Percentiles rank a stretch among this genome's conserved stretches.
These are phyloP conservation scores for Thripadectes ignobilis DNA, from an alignment of 2,797 vertebrate genomes.

Conservation along the genomic window DNA sequence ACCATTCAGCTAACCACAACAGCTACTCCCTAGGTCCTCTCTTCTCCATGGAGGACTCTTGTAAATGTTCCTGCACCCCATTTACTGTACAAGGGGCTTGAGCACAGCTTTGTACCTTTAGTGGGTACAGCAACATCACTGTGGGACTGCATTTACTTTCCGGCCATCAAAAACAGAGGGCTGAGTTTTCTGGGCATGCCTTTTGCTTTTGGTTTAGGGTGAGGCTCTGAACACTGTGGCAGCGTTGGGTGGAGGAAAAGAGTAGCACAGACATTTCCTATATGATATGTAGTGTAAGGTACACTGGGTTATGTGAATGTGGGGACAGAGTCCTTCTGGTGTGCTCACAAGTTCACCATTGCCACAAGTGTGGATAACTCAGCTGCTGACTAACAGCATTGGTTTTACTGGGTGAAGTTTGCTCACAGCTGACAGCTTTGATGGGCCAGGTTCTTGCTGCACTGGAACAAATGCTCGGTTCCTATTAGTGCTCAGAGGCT, in stretches of 20 bases:
- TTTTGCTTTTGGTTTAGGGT: neutral
- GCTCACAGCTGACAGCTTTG: neutral
- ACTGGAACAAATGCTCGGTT: neutral
- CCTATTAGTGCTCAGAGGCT: neutral
- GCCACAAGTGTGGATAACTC: neutral
- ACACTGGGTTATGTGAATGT: neutral
- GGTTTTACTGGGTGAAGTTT: neutral
- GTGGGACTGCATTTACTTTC: neutral
- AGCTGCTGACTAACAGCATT: neutral
- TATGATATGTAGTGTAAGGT: neutral
- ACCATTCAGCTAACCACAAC: neutral
- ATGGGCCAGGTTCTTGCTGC: neutral
- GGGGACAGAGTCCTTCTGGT: neutral
- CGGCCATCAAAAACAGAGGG: neutral
- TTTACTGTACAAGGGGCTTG: neutral
- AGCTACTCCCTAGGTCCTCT: neutral
- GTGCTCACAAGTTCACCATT: neutral
- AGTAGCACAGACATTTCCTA: neutral
- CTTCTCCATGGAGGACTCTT: neutral
- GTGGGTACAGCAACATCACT: fast-evolving
- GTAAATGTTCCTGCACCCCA: neutral
- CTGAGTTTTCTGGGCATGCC: neutral
- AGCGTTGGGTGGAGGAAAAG: neutral
- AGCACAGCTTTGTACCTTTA: neutral
- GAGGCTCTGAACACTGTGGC: neutral